Base-by-base conservation (phyloP, 2,888 invertebrate species). In the Acanthococcus lagerstroemiae region DNA sequence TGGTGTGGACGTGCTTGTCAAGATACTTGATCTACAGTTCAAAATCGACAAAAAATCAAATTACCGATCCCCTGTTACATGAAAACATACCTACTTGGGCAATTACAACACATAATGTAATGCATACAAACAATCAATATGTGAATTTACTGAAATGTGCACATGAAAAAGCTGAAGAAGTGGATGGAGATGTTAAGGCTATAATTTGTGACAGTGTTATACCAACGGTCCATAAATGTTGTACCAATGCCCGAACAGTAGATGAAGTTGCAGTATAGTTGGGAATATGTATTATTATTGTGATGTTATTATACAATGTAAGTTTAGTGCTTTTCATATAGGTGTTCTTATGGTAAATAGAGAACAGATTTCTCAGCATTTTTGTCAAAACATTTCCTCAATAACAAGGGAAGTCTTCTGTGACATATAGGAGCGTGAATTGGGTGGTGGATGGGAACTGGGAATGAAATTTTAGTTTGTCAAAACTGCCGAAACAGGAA, bases 221-320 rank as follows among this genome's bases (percentile, higher is more conserved):
- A 44, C 69, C 67, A 26, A 26, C 24, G 7, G 70, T 73, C 71
- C 73, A 74, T 69, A 71, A 69, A 60, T 67, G 73, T 50, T 70
- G 72, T 1, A 69, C 57, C 72, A 73, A 69, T 72, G 71, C 73
- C 0, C 50, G 68, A n/a, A 70, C 68, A 5, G 22, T 48, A 19
- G 71, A 72, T 61, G 72, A 74, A 69, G 69, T 73, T 5, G 72
- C 73, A 4, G 72, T 71, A 58, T 74, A 0, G 24, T 27, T 63
- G 71, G 72, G 21, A 69, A 72, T 55, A 69, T 68, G 56, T 68
- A 67, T 56, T 57, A 71, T 6, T 61, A 67, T 0, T 60, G 72
- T 52, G 72, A 73, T 65, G 74, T 74, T 26, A 68, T 74, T 52
- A 46, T 73, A 27, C 67, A 55, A 55, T 19, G 55, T 55, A 25